A percentile compares a stretch with the other conserved stretches of the same genome.
Conservation (phyloP, 2,888 invertebrate genomes). For the Patella ulyssiponensis region DNA sequence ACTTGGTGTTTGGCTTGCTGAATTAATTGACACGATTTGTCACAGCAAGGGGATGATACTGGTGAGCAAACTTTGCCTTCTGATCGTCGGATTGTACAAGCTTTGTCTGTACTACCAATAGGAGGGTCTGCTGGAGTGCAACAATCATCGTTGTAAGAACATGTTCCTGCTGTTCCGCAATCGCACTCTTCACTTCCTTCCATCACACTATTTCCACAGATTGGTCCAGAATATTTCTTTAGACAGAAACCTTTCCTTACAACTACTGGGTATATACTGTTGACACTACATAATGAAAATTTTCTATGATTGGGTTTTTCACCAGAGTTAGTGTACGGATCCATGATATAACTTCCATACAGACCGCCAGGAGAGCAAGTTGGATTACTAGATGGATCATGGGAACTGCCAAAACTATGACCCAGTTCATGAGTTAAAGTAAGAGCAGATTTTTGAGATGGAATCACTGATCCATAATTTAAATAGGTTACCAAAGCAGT, state of each 20-base stretch:
- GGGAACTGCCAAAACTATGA: slow-evolving; percentile 63
- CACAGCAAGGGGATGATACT: slow-evolving; percentile 45
- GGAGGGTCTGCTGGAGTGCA: slow-evolving; percentile 50
- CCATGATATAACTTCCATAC: slow-evolving; percentile 61
- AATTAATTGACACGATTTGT: slow-evolving; percentile 40
- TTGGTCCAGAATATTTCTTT: slow-evolving; percentile 25
- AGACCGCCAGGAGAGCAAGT: slow-evolving; percentile 43
- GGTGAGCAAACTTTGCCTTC: slow-evolving; percentile 52
- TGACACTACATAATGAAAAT: slow-evolving; percentile 61
- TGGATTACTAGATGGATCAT: slow-evolving; percentile 44
- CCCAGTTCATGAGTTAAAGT: slow-evolving; percentile 63
- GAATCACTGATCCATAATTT: slow-evolving; percentile 39
- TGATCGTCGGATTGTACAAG: slow-evolving; percentile 50
- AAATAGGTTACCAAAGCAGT: slow-evolving; percentile 51
- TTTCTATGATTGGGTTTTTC: slow-evolving; percentile 53
- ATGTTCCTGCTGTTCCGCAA: slow-evolving; percentile 48
- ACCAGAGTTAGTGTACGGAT: slow-evolving; percentile 50
- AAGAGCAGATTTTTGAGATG: slow-evolving; percentile 39
- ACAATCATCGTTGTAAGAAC: slow-evolving; percentile 46
- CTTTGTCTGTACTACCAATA: slow-evolving; percentile 31
- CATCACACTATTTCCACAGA: slow-evolving; percentile 60
- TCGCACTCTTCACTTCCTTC: slow-evolving; percentile 61
- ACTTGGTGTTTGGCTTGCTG: slow-evolving; percentile 18
- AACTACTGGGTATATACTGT: slow-evolving; percentile 57
- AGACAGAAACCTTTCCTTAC: slow-evolving; percentile 56